Conservation (phyloP, 2,888 invertebrate species). For the Ophion costatus region DNA sequence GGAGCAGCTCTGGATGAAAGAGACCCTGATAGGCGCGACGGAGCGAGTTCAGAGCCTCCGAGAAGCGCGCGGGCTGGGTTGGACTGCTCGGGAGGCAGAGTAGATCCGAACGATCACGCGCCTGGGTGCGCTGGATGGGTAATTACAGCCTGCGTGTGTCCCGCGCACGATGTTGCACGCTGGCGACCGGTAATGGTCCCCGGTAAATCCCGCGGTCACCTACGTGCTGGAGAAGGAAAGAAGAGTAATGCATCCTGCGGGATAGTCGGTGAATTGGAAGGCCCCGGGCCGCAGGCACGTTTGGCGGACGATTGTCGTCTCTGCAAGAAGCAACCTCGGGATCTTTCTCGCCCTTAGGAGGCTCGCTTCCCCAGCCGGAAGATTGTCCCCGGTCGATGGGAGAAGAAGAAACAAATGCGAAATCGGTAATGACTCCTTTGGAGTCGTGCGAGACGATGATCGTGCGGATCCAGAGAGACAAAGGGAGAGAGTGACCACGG, state of each 20-base stretch:
- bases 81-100: conserved; percentile 38
- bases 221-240: conserved; percentile 44
- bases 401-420: conserved; percentile 44
- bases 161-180: conserved; percentile 44
- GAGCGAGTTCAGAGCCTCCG: conserved; percentile 22
- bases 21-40: neutral
- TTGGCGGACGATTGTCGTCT: conserved; percentile 61
- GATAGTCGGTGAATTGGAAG: conserved; percentile 36
- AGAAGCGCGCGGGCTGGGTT: conserved; percentile 2
- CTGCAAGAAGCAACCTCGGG: conserved; percentile 36
- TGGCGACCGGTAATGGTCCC: conserved; percentile 60
- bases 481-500: conserved; percentile 10
- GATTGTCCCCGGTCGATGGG: conserved; percentile 59
- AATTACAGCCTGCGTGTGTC: conserved; percentile 55
- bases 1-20: conserved; percentile 37
- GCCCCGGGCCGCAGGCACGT: conserved; percentile 57
- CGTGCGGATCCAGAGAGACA: conserved; percentile 14
- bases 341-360: conserved; percentile 35
- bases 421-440: conserved; percentile 70
- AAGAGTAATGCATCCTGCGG: conserved; percentile 8
- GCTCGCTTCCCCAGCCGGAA: conserved; percentile 45
- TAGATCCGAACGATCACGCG: conserved; percentile 46
- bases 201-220: conserved; percentile 60
- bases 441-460: conserved; percentile 70
- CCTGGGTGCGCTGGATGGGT: conserved; percentile 23